These are phyloP conservation scores for Gobiocypris rarus DNA, from an alignment of 2,113 vertebrate species.

Conservation along the genomic window DNA sequence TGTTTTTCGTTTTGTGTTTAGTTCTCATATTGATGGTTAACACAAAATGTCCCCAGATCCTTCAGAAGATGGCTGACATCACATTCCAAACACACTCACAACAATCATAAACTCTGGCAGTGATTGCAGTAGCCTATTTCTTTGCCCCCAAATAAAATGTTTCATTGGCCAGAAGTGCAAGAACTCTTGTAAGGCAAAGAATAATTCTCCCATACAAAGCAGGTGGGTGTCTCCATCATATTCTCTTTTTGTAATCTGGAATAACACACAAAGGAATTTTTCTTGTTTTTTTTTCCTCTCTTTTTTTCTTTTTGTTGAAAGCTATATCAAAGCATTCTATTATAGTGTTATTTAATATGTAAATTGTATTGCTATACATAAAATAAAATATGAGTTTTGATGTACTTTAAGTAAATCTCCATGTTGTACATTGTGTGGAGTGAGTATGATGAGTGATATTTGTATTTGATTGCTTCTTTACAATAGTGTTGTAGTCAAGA, in stretches of 20 bases:
- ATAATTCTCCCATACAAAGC: constrained; percentile 79
- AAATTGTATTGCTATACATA: constrained; percentile 99
- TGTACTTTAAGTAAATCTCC: constrained; percentile 80
- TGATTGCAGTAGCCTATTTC: constrained; percentile 89
- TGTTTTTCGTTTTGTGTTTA: constrained; percentile 80
- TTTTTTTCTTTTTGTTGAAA: constrained; percentile 83
- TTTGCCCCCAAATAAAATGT: constrained; percentile 52
- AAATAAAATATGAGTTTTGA: constrained; percentile 99
- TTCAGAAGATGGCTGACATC: constrained; percentile 79
- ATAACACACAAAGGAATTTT: constrained; percentile 60
- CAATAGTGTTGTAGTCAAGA: no score
- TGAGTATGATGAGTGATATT: not conserved
- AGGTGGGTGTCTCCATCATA: constrained; percentile 69
- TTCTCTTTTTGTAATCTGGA: constrained; percentile 85
- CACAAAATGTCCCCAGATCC: constrained; percentile 70
- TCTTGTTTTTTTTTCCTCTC: constrained; percentile 66
- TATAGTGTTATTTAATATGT: constrained; percentile 99
- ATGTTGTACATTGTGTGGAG: constrained; percentile 46
- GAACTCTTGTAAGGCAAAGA: constrained; percentile 81
- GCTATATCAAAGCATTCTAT: constrained; percentile 97
- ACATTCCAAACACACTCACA: constrained; percentile 71
- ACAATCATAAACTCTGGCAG: constrained; percentile 81
- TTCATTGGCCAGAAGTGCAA: constrained; percentile 83
- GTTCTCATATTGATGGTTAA: constrained; percentile 69
- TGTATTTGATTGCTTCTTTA: not conserved